Evolutionary conservation across 1,140 invertebrate species (phyloP).

Genomic region (Scaptomyza montana): DNA sequence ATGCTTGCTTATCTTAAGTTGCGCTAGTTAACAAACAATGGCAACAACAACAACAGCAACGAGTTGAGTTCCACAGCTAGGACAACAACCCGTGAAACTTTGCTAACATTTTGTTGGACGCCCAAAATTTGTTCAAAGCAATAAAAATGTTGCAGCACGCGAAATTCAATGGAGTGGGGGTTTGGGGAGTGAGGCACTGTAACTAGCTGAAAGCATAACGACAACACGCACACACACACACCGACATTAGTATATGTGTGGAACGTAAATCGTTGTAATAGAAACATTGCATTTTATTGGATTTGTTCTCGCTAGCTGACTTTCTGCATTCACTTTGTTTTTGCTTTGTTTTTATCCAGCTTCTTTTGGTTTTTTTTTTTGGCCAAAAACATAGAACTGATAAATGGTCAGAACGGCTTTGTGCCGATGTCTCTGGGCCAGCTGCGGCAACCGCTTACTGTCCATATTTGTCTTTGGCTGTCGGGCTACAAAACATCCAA

Average conservation of each 20-base stretch:
- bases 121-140: constrained; percentile 57
- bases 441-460: constrained; percentile 49
- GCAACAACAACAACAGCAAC: constrained; percentile 30
- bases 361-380: constrained; percentile 19
- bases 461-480: constrained; percentile 60
- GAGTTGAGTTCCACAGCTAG: constrained; percentile 41
- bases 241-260: constrained; percentile 17
- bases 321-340: constrained; percentile 12
- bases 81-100: constrained; percentile 67
- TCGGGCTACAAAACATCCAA: constrained; percentile 18
- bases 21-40: constrained; percentile 62
- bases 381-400: constrained; percentile 74
- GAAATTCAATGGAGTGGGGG: constrained; percentile 7
- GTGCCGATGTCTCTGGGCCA: constrained; percentile 62
- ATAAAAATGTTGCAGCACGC: constrained; percentile 73
- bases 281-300: constrained; percentile 81
- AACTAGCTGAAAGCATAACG: constrained; percentile 11
- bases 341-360: background rate
- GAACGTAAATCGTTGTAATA: constrained; percentile 76
- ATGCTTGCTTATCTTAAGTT: constrained; percentile 67
- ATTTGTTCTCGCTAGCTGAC: constrained; percentile 58
- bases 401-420: constrained; percentile 77
- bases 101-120: constrained; percentile 49
- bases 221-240: constrained; percentile 9
- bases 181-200: background rate